These are phyloP conservation scores for Numenius phaeopus DNA, from an alignment of 2,797 vertebrate species.

Conservation along the genomic window DNA sequence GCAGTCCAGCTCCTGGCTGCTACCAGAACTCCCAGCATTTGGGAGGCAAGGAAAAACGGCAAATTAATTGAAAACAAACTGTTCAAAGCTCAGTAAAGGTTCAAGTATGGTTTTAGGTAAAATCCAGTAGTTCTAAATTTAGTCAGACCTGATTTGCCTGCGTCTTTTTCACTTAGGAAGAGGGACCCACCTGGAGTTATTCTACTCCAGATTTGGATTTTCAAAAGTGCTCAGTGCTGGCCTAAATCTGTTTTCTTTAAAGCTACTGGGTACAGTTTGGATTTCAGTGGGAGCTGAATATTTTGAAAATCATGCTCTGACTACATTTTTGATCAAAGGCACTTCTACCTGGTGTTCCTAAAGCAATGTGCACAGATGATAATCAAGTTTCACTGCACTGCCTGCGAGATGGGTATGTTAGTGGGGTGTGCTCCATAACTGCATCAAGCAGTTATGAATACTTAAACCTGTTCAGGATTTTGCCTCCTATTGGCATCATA, in stretches of 20 bases:
- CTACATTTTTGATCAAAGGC: background rate
- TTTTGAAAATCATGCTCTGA: background rate
- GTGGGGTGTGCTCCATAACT: background rate
- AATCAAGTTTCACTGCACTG: background rate
- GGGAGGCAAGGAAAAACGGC: background rate
- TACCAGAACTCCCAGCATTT: background rate
- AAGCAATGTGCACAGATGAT: background rate
- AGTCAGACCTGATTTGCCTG: background rate
- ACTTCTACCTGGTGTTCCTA: background rate
- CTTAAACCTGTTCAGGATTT: background rate
- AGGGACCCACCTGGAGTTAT: background rate
- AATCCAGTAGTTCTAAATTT: background rate
- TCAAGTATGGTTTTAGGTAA: background rate
- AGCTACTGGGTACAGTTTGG: background rate
- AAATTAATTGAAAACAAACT: background rate
- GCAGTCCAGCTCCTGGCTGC: conserved; percentile 14
- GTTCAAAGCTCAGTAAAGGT: background rate
- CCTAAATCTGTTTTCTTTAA: background rate
- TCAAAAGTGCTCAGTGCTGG: background rate
- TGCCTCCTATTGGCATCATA: background rate
- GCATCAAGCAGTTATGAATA: background rate
- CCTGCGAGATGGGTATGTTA: background rate
- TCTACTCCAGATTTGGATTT: background rate
- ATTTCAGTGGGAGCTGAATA: background rate
- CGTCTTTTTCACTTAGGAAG: background rate